These are phyloP conservation scores for Heliconius aoede DNA, from an alignment of 2,888 invertebrate species.

Conservation along the genomic window DNA sequence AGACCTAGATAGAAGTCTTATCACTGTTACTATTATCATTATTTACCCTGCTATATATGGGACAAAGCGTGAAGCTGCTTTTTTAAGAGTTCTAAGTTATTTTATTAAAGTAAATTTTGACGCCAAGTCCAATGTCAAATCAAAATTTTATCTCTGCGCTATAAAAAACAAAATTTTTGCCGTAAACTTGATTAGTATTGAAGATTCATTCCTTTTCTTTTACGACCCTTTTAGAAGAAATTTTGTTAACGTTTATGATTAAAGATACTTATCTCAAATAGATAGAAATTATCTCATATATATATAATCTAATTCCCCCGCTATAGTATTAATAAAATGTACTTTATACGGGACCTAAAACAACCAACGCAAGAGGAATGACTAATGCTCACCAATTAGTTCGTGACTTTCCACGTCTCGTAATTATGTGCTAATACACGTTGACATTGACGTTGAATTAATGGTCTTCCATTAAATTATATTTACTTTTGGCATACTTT, in stretches of 20 bases:
- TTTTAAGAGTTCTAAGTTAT: neutral
- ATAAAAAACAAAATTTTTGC: constrained; percentile 15
- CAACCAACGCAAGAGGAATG: neutral
- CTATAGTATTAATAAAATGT: neutral
- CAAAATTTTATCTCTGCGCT: neutral
- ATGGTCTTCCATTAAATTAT: neutral
- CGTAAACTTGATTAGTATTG: constrained; percentile 22
- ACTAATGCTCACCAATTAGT: constrained; percentile 7
- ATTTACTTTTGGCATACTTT: neutral
- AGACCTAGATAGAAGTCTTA: no score
- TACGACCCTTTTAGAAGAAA: neutral
- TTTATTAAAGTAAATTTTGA: neutral
- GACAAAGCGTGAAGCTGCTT: no score
- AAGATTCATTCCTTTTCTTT: constrained; percentile 17
- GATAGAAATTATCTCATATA: no score
- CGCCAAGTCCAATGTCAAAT: constrained; percentile 7
- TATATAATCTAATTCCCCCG: neutral
- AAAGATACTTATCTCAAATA: neutral
- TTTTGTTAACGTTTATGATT: neutral
- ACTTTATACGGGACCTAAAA: neutral
- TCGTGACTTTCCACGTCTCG: neutral
- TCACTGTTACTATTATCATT: no score
- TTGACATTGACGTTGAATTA: constrained; percentile 1
- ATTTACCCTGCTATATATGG: no score
- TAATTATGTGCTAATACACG: constrained; percentile 7